Evolutionary conservation across 2,113 vertebrate species (phyloP).

Genomic region (Hiodon tergisus): DNA sequence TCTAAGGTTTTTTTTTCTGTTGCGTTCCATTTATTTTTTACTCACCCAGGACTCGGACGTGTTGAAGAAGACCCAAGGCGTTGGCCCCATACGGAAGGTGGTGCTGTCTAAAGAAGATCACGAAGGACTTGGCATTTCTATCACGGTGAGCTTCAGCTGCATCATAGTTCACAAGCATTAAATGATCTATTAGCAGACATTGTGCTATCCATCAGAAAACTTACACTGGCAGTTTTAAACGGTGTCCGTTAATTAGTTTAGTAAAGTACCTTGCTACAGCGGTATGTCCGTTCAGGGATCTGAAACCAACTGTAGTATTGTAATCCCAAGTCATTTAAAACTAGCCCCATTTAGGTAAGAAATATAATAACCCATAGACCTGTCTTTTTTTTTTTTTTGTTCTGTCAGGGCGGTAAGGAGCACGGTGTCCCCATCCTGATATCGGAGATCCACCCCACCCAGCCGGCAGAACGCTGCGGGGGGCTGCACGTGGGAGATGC

Average conservation of each 20-base stretch:
- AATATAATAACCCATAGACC: not conserved
- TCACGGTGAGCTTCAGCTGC: slow-evolving; percentile 74
- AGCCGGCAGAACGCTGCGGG: slow-evolving; percentile 90
- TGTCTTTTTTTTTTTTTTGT: not conserved
- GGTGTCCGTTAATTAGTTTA: too few species aligned
- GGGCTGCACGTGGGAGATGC: slow-evolving; percentile 94
- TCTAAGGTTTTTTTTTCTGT: not conserved
- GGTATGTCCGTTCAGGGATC: too few species aligned
- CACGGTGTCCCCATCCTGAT: slow-evolving; percentile 96
- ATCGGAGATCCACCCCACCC: slow-evolving; percentile 91
- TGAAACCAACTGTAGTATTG: too few species aligned
- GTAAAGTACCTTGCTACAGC: too few species aligned
- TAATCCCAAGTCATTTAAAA: too few species aligned
- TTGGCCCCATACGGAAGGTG: slow-evolving; percentile 94
- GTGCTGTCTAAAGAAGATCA: slow-evolving; percentile 92
- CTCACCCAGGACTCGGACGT: slow-evolving; percentile 78
- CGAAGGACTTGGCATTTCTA: slow-evolving; percentile 96
- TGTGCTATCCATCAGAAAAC: too few species aligned
- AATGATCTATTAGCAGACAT: too few species aligned
- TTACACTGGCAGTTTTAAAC: too few species aligned
- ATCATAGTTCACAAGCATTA: not conserved
- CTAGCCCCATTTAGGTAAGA: not conserved
- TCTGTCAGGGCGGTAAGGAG: slow-evolving; percentile 86
- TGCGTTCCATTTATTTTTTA: not conserved
- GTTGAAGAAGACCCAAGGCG: slow-evolving; percentile 95